Evolutionary conservation across 2,113 vertebrate genomes (phyloP), one percentile per base, ranked within the genome.

Genomic region (Phoxinus phoxinus): DNA sequence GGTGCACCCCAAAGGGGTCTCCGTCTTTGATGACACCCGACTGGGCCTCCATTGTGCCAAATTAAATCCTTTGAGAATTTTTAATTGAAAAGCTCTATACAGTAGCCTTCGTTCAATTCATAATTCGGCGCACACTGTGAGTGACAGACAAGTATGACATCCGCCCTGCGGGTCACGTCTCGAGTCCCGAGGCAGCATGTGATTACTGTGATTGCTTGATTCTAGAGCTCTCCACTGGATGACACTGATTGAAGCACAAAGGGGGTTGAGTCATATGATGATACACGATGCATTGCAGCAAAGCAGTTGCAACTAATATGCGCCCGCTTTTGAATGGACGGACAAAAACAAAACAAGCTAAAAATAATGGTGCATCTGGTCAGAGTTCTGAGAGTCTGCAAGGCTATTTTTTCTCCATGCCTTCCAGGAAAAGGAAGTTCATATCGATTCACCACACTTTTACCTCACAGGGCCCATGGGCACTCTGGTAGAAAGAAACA

Each of bases 161-260:
- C n/a, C 32, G 12, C 77, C 78, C 65, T 44, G 65, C 67, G 23
- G 56, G 56, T 81, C 51, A 65, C 32, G 37, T 73, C 77, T 48
- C 69, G 48, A 48, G 37, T 73, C 56, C 17, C 69, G 32, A n/a
- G 53, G 51, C 69, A 51, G 77, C 71, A 61, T 81, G 17, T 80
- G 65, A 81, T 81, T 74, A 81, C 79, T 32, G 53, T 81, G 77
- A 69, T 56, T 85, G 84, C 44, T 67, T 69, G 46, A 73, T 81
- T 74, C 67, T 80, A 81, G 63, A 53, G 76, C 32, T 69, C 48
- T 79, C 58, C 46, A 61, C 76, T 73, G 61, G 11, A 46, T 71
- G 65, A 80, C 76, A 85, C 30, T 80, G 84, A 80, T 81, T 81
- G 63, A 81, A 23, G 61, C 67, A 85, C 46, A 85, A 77, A 85